Percentiles rank a stretch among this genome's conserved stretches.
Evolutionary conservation across 2,888 invertebrate genomes (phyloP).

Genomic region (Nebria brevicollis): DNA sequence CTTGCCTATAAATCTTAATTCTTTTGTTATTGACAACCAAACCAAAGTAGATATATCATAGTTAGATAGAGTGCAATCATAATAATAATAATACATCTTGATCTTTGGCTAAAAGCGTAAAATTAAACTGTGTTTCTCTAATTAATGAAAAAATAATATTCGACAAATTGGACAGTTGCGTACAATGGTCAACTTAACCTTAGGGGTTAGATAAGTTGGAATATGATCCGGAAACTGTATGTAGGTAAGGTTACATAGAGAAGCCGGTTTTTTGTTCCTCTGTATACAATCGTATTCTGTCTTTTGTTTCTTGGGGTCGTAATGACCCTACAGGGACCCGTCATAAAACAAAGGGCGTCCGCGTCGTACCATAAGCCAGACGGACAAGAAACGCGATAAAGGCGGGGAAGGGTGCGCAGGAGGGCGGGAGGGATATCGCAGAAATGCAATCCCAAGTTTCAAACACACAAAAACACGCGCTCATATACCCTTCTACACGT

Average conservation of each 20-base stretch:
- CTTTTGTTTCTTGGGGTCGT: slow-evolving; percentile 34
- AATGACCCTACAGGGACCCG: slow-evolving; percentile 44
- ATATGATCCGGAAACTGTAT: slow-evolving; percentile 2
- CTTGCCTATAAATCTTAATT: neutral
- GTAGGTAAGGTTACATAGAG: slow-evolving; percentile 19
- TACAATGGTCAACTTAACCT: neutral
- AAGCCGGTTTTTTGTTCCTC: neutral
- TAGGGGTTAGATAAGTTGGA: neutral
- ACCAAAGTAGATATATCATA: neutral
- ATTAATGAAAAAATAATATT: neutral
- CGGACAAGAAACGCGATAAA: neutral
- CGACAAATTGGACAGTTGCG: no score
- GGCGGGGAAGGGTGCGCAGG: neutral
- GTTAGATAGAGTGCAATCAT: neutral
- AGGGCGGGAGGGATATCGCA: neutral
- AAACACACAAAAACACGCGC: slow-evolving; percentile 1
- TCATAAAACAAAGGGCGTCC: slow-evolving; percentile 38
- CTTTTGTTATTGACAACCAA: neutral
- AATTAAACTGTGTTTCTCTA: neutral
- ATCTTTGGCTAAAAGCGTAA: neutral
- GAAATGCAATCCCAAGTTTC: slow-evolving; percentile 7
- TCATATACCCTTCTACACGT: neutral
- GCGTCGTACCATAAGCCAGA: neutral
- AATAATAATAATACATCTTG: neutral
- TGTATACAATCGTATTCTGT: slow-evolving; percentile 31